A percentile compares a stretch with the other conserved stretches of the same genome.
These are phyloP conservation scores for Ceramica pisi DNA, from an alignment of 2,888 invertebrate genomes.

Conservation along the genomic window DNA sequence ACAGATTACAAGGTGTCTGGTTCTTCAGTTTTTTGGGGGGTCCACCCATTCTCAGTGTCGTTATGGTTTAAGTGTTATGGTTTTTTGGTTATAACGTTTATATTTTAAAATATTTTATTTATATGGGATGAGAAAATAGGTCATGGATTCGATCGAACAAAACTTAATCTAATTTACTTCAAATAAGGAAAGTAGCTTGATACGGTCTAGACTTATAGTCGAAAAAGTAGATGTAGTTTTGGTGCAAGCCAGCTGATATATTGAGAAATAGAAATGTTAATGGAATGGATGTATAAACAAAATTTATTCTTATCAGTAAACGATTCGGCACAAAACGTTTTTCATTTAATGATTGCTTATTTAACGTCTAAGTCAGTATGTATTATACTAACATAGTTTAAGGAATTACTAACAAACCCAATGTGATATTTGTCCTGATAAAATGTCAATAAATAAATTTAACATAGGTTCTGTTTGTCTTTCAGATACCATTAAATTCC, in stretches of 20 bases:
- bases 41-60: conserved; percentile 34
- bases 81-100: neutral
- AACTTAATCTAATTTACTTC: neutral
- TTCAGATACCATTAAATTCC: neutral
- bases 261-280: neutral
- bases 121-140: neutral
- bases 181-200: neutral
- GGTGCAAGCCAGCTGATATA: neutral
- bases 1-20: conserved; percentile 75
- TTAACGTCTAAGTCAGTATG: too few species aligned
- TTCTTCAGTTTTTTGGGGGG: conserved; percentile 61
- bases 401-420: too few species aligned
- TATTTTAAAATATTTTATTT: neutral
- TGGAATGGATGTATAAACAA: neutral
- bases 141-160: neutral
- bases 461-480: too few species aligned
- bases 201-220: neutral
- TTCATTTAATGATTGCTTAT: too few species aligned
- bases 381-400: too few species aligned
- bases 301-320: neutral
- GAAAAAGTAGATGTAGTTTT: neutral
- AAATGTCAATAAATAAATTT: too few species aligned
- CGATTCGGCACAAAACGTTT: neutral
- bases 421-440: too few species aligned
- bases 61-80: conserved; percentile 43